Percentiles rank a stretch among this genome's conserved stretches.
phyloP scores from a whole-genome alignment of 2,113 vertebrate species.

The Semicossyphus pulcher region DNA sequence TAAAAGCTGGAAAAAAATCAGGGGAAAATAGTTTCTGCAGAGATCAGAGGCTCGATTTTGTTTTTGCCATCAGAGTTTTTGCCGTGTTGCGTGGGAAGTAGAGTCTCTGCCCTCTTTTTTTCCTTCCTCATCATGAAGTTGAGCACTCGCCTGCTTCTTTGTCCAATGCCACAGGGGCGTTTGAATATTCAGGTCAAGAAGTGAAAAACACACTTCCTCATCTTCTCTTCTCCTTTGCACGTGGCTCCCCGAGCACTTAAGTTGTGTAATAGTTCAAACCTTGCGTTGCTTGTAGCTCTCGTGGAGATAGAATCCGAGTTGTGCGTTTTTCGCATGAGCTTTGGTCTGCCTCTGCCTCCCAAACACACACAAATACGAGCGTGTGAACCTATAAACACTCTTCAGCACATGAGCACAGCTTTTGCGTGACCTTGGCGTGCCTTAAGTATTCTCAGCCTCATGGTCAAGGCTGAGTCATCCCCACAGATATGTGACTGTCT shows the following conservation, averaged over 20 bases:
- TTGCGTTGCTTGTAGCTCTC: slow-evolving; percentile 6
- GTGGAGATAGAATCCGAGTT: neutral
- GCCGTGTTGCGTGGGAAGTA: slow-evolving; percentile 44
- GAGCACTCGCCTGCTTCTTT: slow-evolving; percentile 44
- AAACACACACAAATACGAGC: neutral
- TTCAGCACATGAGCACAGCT: slow-evolving; percentile 7
- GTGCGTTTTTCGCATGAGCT: neutral
- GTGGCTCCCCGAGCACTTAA: slow-evolving; percentile 42
- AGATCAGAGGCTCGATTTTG: slow-evolving; percentile 4
- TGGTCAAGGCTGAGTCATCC: slow-evolving; percentile 35
- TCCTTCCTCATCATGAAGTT: slow-evolving; percentile 57
- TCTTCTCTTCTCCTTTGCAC: slow-evolving; percentile 45
- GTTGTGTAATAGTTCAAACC: slow-evolving; percentile 42
- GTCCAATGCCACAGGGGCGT: slow-evolving; percentile 65
- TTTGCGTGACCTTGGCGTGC: slow-evolving; percentile 40
- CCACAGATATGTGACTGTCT: slow-evolving; percentile 19
- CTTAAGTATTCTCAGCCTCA: slow-evolving; percentile 31
- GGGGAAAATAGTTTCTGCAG: neutral
- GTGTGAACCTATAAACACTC: neutral
- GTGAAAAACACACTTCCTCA: slow-evolving; percentile 61
- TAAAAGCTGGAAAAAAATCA: neutral
- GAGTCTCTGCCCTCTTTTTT: slow-evolving; percentile 29
- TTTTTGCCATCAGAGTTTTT: slow-evolving; percentile 19
- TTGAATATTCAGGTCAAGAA: slow-evolving; percentile 79
- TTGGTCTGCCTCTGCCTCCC: neutral